phyloP scores from a whole-genome alignment of 1,140 invertebrate genomes.

The Scylla paramamosain region DNA sequence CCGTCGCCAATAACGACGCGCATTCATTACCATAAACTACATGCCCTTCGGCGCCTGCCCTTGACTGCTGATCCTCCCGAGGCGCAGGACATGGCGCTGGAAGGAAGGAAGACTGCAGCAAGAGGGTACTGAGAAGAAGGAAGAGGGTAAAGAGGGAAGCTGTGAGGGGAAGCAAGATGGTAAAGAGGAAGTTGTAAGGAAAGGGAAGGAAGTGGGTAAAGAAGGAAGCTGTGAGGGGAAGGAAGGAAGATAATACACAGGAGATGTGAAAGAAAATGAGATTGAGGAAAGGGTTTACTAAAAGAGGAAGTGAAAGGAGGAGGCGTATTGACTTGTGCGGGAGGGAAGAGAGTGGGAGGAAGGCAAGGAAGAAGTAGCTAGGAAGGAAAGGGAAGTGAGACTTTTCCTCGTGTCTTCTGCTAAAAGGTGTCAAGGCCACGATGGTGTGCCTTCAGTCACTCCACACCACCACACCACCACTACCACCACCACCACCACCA shows the following conservation, averaged over 20 bases:
- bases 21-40: conserved; percentile 14
- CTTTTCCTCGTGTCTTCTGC: neutral
- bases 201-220: neutral
- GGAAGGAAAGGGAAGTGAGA: neutral
- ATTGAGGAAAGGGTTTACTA: no score
- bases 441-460: neutral
- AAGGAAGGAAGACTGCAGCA: neutral
- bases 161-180: neutral
- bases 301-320: no score
- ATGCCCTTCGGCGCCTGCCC: neutral
- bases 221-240: neutral
- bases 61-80: neutral
- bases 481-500: neutral
- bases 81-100: neutral
- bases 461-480: neutral
- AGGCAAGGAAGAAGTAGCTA: neutral
- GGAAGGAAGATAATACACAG: no score
- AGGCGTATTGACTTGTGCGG: neutral
- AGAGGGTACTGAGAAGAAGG: neutral
- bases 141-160: neutral
- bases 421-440: neutral
- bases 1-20: neutral
- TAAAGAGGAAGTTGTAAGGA: neutral
- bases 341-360: neutral
- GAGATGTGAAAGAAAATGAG: no score